phyloP scores from a whole-genome alignment of 2,797 vertebrate species.

The Oreochromis grahami region DNA sequence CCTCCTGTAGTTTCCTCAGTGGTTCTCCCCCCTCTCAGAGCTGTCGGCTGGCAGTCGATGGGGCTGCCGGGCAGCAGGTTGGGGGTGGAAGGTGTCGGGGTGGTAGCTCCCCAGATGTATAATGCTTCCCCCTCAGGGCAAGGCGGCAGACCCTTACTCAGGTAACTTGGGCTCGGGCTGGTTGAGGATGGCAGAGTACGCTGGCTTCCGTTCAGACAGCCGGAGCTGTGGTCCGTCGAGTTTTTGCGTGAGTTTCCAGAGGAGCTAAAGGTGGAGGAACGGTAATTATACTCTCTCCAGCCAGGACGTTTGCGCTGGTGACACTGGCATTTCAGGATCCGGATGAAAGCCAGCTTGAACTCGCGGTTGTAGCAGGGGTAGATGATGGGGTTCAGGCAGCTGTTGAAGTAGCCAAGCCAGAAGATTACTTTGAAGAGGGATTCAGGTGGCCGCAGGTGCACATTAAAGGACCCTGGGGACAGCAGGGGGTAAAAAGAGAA shows the following conservation, averaged over 20 bases:
- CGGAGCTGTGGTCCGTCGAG: conserved; percentile 82
- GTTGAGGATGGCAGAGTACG: conserved; percentile 85
- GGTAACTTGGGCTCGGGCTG: conserved; percentile 84
- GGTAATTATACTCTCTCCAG: conserved; percentile 86
- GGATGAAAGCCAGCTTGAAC: conserved; percentile 96
- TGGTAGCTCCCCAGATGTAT: conserved; percentile 75
- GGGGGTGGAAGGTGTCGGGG: conserved; percentile 65
- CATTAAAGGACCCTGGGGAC: conserved; percentile 86
- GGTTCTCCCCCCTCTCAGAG: conserved; percentile 22
- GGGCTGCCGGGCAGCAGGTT: conserved; percentile 65
- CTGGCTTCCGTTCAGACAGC: conserved; percentile 89
- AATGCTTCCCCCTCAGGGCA: conserved; percentile 76
- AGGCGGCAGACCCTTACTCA: conserved; percentile 73
- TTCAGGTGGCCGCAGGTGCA: conserved; percentile 84
- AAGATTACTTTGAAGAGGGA: conserved; percentile 93
- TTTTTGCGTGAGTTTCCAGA: conserved; percentile 82
- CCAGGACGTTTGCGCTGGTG: conserved; percentile 81
- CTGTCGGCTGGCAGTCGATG: conserved; percentile 31
- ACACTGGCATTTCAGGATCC: conserved; percentile 89
- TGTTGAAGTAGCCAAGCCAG: conserved; percentile 99
- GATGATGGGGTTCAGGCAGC: conserved; percentile 97
- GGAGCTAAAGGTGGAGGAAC: conserved; percentile 84
- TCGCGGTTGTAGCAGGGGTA: conserved; percentile 97
- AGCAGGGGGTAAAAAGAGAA: background rate
- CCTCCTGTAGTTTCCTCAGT: background rate